Base-by-base conservation (phyloP, 2,113 vertebrate genomes). In the Centropus unirufus region DNA sequence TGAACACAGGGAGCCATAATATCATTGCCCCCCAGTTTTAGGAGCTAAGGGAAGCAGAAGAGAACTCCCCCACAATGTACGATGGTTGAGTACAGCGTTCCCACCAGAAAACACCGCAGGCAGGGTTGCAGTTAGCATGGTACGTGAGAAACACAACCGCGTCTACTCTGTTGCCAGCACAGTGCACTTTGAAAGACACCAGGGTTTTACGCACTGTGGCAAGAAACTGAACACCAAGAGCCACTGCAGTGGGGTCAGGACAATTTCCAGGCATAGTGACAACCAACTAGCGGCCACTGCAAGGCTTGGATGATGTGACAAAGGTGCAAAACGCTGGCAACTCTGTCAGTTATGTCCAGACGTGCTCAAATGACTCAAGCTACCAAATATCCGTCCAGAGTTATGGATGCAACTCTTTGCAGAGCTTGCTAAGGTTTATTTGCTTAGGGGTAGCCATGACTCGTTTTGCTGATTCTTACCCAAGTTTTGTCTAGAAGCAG, bases 231-330 rank as follows among this genome's bases (percentile, higher is more conserved):
- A 49, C 47, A 49, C 27, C 21, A 10, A 39, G 29, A 34, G 61
- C 23, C 4, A 1, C 49, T 63, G 20, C 76, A 67, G 72, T 19
- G n/a, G 6, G 18, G 44, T n/a, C 66, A 73, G 61, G 66, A 34
- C 47, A 55, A 32, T 22, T 39, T 27, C 20, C 1, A 51, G 61
- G 13, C 40, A 30, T 2, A 19, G 20, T 14, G 20, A 83, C 55
- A 70, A 40, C 29, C 18, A n/a, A 9, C 34, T 39, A 24, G 20
- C 42, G 59, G 17, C 30, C 55, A 39, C 68, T 20, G 11, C 14
- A n/a, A 59, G 57, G 11, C 14, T 26, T 1, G 15, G 21, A 21
- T 39, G 74, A 42, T 0, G 0, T 16, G 51, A 51, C 34, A 63
- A 63, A 89, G 40, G 34, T 34, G 46, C 6, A 75, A 83, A 90